Base-by-base conservation (phyloP, 2,113 vertebrate species). In the Cololabis saira region DNA sequence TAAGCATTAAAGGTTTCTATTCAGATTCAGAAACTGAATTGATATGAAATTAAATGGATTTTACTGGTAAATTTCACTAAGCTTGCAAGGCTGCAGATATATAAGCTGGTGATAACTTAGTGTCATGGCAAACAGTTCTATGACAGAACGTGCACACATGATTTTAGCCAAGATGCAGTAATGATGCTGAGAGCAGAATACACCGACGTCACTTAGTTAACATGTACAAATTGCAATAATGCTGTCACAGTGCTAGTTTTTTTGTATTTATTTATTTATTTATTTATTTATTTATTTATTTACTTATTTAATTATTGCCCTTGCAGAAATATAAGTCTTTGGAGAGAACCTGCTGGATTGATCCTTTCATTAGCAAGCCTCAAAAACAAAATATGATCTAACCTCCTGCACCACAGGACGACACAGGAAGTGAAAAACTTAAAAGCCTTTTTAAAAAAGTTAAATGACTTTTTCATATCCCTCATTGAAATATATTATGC, bases 1-100 rank as follows among this genome's bases (percentile, higher is more conserved):
- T 24, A 21, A 12, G 40, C 42, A 56, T 70, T 78, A 50, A 60
- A 67, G 45, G 53, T 71, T 70, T 19, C 40, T 53, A 59, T 60
- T 53, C 30, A 4, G 24, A 21, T 58, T 73, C 48, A 48, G 52
- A 60, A 63, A 33, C 45, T 27, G 30, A 71, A 52, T 24, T 16
- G 17, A 49, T 62, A 66, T 47, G n/a, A 47, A 17, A 62, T 56
- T 43, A 27, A 58, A 52, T 45, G 57, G 45, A 67, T 0, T 41
- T 59, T 19, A 27, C 37, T 40, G n/a, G 16, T 42, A 22, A 54
- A 51, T 56, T 66, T 64, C 30, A 47, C 57, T 44, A 76, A 71
- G 44, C 41, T 53, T 52, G 62, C 12, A 56, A 47, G 21, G 17
- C 18, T 55, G 13, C 12, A 57, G 17, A 73, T 58, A 57, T 42